phyloP scores from a whole-genome alignment of 2,797 vertebrate species.

The Microctenopoma lineatum region DNA sequence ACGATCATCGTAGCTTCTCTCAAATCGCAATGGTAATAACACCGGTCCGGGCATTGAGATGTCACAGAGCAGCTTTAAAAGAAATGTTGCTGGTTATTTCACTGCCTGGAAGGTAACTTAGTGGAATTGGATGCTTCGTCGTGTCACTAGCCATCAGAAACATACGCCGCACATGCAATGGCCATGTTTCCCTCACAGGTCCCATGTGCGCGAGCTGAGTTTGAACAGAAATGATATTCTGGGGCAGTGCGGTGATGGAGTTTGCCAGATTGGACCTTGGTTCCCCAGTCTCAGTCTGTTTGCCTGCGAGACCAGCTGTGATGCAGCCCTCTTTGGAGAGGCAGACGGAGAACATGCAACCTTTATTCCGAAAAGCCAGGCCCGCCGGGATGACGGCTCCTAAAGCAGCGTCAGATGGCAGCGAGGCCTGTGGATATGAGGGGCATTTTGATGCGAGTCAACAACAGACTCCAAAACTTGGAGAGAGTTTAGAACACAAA shows the following conservation, averaged over 20 bases:
- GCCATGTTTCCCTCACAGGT: conserved; percentile 36
- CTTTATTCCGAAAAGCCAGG: conserved; percentile 68
- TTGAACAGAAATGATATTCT: conserved; percentile 55
- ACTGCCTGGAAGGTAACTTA: background rate
- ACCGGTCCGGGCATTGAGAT: no score
- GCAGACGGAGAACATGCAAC: conserved; percentile 53
- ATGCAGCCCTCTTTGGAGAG: conserved; percentile 59
- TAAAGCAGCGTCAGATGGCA: conserved; percentile 61
- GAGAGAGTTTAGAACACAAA: conserved; percentile 34
- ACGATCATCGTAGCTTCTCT: no score
- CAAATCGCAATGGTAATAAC: no score
- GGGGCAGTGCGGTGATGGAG: conserved; percentile 49
- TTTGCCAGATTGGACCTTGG: conserved; percentile 53
- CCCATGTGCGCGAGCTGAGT: conserved; percentile 29
- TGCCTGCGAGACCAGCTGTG: conserved; percentile 66
- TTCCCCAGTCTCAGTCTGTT: conserved; percentile 48
- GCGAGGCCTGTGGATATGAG: conserved; percentile 46
- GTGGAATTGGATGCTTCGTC: conserved; percentile 2
- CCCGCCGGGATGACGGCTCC: conserved; percentile 48
- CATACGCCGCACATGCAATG: conserved; percentile 52
- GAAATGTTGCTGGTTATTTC: background rate
- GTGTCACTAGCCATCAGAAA: conserved; percentile 21
- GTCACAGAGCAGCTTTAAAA: background rate
- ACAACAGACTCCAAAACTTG: conserved; percentile 35
- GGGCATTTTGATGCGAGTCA: conserved; percentile 60